phyloP scores from a whole-genome alignment of 23 tunicate genomes.

The Botrylloides violaceus region DNA sequence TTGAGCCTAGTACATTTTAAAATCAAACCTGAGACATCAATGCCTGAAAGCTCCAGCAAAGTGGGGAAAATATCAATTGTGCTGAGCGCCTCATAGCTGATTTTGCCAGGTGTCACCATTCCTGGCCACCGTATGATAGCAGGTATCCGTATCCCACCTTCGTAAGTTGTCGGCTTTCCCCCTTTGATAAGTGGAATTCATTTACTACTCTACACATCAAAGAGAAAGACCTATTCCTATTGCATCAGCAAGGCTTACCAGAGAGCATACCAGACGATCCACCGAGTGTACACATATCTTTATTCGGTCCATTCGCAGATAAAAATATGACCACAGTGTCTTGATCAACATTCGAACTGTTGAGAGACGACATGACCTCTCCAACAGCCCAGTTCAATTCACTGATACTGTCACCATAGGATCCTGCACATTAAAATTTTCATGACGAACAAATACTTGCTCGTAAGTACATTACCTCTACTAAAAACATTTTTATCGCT shows the following conservation, averaged over 20 bases:
- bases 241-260: too few species aligned
- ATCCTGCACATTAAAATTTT: too few species aligned
- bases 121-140: constrained; percentile 38
- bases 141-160: constrained; percentile 43
- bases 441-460: too few species aligned
- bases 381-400: constrained; percentile 62
- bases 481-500: too few species aligned
- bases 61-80: constrained; percentile 35
- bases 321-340: constrained; percentile 50
- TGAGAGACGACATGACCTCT: constrained; percentile 20
- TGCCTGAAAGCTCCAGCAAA: not conserved
- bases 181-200: too few species aligned
- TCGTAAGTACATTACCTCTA: too few species aligned
- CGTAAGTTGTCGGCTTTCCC: constrained; percentile 31
- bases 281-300: constrained; percentile 34
- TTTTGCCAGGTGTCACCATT: constrained; percentile 6
- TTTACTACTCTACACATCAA: too few species aligned
- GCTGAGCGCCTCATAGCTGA: constrained; percentile 21
- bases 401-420: constrained; percentile 51
- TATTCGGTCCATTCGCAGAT: constrained; percentile 57
- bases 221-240: too few species aligned
- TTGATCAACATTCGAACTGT: not conserved
- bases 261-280: too few species aligned
- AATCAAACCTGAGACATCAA: not conserved
- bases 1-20: not conserved